phyloP scores from a whole-genome alignment of 2,888 invertebrate species.

The Heliconius sara region DNA sequence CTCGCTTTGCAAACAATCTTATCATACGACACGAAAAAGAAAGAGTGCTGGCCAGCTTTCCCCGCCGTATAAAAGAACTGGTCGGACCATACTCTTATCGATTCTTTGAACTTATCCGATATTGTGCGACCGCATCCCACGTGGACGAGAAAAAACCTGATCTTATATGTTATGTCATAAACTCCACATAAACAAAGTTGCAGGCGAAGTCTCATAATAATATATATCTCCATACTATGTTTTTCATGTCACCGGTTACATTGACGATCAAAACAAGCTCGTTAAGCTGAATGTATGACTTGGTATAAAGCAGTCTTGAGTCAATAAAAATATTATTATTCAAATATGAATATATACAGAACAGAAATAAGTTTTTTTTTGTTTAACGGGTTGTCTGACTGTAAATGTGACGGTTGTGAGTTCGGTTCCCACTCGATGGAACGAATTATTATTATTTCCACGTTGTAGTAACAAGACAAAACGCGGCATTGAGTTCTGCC shows the following conservation, averaged over 20 bases:
- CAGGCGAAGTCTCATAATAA: neutral
- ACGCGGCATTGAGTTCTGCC: too few species aligned
- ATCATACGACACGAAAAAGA: too few species aligned
- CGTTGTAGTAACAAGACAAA: too few species aligned
- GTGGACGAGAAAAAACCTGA: too few species aligned
- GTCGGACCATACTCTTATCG: too few species aligned
- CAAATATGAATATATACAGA: neutral
- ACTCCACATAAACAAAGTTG: neutral
- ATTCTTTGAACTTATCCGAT: neutral
- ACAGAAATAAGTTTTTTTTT: neutral
- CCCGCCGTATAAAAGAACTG: too few species aligned
- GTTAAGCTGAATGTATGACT: conserved; percentile 9
- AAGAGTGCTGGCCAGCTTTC: too few species aligned
- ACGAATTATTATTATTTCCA: too few species aligned
- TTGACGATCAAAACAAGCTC: conserved; percentile 11
- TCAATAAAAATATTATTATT: conserved; percentile 4
- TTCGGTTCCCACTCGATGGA: too few species aligned
- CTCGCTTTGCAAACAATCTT: too few species aligned
- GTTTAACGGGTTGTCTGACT: neutral
- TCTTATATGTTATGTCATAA: too few species aligned
- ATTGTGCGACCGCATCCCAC: too few species aligned
- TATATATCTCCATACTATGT: neutral
- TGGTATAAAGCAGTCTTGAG: neutral
- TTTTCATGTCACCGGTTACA: conserved; percentile 11
- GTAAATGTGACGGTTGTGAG: neutral